Evolutionary conservation across 2,888 invertebrate species (phyloP), one percentile per base, ranked within the genome.

Genomic region (Coenonympha glycerion): DNA sequence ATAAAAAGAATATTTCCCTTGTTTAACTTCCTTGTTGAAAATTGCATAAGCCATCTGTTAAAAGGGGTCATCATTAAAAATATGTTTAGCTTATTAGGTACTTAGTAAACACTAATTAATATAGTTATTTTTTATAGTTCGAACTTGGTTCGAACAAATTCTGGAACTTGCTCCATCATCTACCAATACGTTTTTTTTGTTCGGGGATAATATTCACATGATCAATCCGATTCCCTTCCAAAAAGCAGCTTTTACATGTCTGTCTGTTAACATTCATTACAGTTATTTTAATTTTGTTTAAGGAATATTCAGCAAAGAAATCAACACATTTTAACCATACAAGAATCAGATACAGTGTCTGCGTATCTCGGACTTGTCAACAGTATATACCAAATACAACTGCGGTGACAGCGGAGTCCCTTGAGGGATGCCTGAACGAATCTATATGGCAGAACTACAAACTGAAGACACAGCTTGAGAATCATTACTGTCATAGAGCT

Each of bases 291-390:
- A 11, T 57, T 9, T 33, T 34, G n/a, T 26, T 56, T 49, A 68
- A 84, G 82, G 73, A 57, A 47, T 82, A 81, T 54, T 82, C 83
- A 34, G 71, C 67, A 1, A 59, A 75, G 47, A 69, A 52, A 53
- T 28, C 66, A n/a, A 79, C 77, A 56, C 82, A 83, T 59, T 83
- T 66, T 60, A 79, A 84, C 52, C 78, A 82, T 54, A 71, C 79
- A 18, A 69, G 75, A 66, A 66, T 83, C 57, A 77, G 79, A 46
- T 61, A 80, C 59, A 82, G 79, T 2, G 58, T 83, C 0, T 82
- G 82, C 55, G 71, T 79, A 0, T 71, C 69, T 4, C 60, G 52
- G 6, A 70, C 69, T 3, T 84, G 82, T 56, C 69, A 68, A 54
- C 49, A 40, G 31, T 31, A 37, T 21, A 49, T 47, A 49, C 26